Evolutionary conservation across 1,140 invertebrate genomes (phyloP).

Genomic region (Trinorchestia longiramus): DNA sequence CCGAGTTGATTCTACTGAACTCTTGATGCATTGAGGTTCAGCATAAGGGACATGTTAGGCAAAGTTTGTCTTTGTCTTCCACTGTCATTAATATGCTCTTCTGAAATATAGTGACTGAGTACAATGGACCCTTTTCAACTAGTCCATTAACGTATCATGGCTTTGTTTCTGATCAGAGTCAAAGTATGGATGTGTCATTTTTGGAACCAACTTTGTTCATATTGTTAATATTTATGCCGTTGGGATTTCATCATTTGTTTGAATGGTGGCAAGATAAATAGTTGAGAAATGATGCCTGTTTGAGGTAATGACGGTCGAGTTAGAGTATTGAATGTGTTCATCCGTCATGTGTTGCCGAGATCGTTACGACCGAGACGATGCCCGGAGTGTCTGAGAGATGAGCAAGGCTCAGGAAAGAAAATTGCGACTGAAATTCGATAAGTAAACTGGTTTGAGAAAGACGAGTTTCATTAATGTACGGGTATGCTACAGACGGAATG

Average conservation of each 20-base stretch:
- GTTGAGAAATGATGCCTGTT: not conserved
- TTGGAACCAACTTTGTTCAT: not conserved
- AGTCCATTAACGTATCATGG: not conserved
- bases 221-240: not conserved
- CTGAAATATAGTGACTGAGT: not conserved
- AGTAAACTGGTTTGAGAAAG: not conserved
- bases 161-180: not conserved
- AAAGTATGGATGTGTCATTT: not conserved
- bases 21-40: not conserved
- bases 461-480: not conserved
- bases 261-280: not conserved
- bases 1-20: not conserved
- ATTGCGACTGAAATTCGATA: not conserved
- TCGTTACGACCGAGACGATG: not conserved
- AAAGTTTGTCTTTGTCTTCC: not conserved
- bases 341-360: not conserved
- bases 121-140: not conserved
- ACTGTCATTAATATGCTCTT: not conserved
- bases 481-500: not conserved
- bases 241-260: not conserved
- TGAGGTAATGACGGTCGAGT: not conserved
- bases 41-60: not conserved
- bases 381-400: not conserved
- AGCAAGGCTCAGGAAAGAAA: not conserved
- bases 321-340: not conserved